Percentiles rank a stretch among this genome's conserved stretches.
These are phyloP conservation scores for Clostera curtula DNA, from an alignment of 2,888 invertebrate genomes.

Conservation along the genomic window DNA sequence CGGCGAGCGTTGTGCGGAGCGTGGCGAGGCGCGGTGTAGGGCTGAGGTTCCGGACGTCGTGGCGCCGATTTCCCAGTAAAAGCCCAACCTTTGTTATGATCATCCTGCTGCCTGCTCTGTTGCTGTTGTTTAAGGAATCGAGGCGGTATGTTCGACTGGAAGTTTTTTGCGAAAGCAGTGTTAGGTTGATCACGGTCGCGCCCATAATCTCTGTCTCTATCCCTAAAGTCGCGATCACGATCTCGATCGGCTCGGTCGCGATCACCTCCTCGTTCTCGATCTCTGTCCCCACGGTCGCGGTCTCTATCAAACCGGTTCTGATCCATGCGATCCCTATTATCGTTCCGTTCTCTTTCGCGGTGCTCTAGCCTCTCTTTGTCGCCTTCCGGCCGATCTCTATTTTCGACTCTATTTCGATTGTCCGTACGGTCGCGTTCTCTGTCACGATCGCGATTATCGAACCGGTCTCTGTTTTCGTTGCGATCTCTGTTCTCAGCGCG, in stretches of 20 bases:
- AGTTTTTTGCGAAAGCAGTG: constrained; percentile 81
- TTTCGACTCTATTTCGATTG: constrained; percentile 31
- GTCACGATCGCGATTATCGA: constrained; percentile 22
- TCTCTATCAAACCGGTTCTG: constrained; percentile 33
- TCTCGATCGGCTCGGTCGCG: constrained; percentile 32
- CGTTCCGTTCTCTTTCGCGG: constrained; percentile 26
- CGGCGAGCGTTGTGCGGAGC: constrained; percentile 57
- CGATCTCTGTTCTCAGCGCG: constrained; percentile 51
- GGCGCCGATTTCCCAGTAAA: constrained; percentile 55
- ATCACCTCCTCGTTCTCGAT: constrained; percentile 37
- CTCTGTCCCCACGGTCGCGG: constrained; percentile 29
- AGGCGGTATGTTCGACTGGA: constrained; percentile 89
- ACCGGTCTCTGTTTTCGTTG: constrained; percentile 36
- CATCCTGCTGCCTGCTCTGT: constrained; percentile 64
- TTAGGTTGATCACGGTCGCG: constrained; percentile 72
- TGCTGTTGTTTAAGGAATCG: constrained; percentile 87
- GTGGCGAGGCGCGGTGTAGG: constrained; percentile 59
- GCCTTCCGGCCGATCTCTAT: constrained; percentile 24
- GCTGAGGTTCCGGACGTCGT: constrained; percentile 51
- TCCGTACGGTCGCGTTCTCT: constrained; percentile 32
- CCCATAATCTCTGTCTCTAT: constrained; percentile 45
- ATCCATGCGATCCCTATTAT: constrained; percentile 40
- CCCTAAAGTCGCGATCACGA: constrained; percentile 43
- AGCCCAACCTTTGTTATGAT: constrained; percentile 65
- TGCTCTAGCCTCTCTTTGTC: constrained; percentile 17